Evolutionary conservation across 2,888 invertebrate genomes (phyloP), one percentile per base, ranked within the genome.

Genomic region (Erpobdella octoculata): DNA sequence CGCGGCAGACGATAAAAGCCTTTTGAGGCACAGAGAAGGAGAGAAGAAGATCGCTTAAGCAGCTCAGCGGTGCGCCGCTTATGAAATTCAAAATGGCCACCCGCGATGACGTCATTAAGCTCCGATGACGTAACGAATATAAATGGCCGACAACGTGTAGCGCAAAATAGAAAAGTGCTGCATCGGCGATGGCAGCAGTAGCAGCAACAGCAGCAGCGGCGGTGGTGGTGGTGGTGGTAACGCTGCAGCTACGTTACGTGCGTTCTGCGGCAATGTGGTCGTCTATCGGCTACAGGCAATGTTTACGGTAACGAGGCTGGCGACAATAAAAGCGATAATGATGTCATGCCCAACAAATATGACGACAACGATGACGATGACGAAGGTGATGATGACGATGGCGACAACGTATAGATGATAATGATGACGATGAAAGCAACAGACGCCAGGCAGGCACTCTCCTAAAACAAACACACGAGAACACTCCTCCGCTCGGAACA

Each of bases 61-160:
- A 53, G 53, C 53, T 53, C 53, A 53, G 53, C 53, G 53, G 53
- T 53, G 53, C 53, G 6, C 9, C 53, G 53, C 53, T 53, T 53
- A 53, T 53, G 53, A 53, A 53, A 53, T 53, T 53, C 53, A 53
- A 53, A 53, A 53, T 53, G 53, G 53, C 53, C 53, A 8, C 53
- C 1, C 21, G 28, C 53, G 53, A 53, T 1, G 21, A 41, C 41
- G n/a, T n/a, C 1, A 21, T 12, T 53, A 53, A 9, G 21, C 53
- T 25, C 53, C 15, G 53, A 25, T 46, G 18, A 18, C 18, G 21
- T 5, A 18, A 18, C 53, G 8, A 12, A 21, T 53, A 9, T 28
- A 5, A 28, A 21, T 9, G 4, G n/a, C 25, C 48, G 4, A 5
- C 18, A 35, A 62, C n/a, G 59, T n/a, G n/a, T n/a, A n/a, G n/a